These are phyloP conservation scores for Tipula helvola DNA, from an alignment of 2,888 invertebrate species.

Conservation along the genomic window DNA sequence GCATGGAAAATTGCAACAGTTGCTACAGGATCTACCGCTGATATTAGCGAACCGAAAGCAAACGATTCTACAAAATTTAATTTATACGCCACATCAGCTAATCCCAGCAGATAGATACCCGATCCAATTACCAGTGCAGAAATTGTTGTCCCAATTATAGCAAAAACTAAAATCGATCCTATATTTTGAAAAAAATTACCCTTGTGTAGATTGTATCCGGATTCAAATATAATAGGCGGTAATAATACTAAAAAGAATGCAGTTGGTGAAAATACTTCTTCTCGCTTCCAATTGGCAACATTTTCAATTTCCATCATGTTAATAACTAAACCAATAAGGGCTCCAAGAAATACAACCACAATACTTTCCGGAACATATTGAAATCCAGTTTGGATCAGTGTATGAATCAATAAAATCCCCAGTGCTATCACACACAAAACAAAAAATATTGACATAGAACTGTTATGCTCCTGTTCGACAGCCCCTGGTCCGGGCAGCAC, in stretches of 20 bases:
- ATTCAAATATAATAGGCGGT: constrained; percentile 98
- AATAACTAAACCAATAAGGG: constrained; percentile 79
- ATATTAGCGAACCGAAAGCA: constrained; percentile 96
- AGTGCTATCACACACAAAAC: constrained; percentile 89
- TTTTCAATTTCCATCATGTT: constrained; percentile 73
- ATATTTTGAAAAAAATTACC: constrained; percentile 95
- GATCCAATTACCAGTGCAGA: constrained; percentile 95
- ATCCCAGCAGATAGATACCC: constrained; percentile 86
- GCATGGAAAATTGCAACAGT: constrained; percentile 98
- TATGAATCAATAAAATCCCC: constrained; percentile 87
- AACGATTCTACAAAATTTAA: constrained; percentile 94
- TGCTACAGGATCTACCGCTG: constrained; percentile 98
- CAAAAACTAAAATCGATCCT: constrained; percentile 96
- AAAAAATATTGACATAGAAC: constrained; percentile 96
- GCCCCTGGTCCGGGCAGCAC: constrained; percentile 72
- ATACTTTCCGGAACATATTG: constrained; percentile 97
- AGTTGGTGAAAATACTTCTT: constrained; percentile 96
- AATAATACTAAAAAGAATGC: constrained; percentile 93
- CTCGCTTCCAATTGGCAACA: constrained; percentile 90
- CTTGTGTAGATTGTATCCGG: constrained; percentile 97
- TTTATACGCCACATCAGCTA: constrained; percentile 82
- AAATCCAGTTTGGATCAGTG: constrained; percentile 89
- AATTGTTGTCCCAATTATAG: constrained; percentile 92
- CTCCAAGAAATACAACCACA: constrained; percentile 91
- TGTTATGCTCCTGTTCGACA: constrained; percentile 91